Conservation (phyloP, 1,140 invertebrate species). For the Homalodisca vitripennis region DNA sequence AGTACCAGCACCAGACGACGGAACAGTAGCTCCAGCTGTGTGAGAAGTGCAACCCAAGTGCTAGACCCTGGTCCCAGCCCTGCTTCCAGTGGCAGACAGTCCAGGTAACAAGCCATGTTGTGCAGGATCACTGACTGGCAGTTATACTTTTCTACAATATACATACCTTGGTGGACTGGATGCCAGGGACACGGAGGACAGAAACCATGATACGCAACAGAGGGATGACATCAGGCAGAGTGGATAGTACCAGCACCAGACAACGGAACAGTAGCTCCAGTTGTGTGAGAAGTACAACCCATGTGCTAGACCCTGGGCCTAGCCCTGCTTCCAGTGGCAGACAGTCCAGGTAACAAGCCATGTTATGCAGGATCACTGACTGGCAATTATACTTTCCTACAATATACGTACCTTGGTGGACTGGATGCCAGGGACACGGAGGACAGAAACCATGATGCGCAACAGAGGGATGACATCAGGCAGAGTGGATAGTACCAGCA, state of each 20-base stretch:
- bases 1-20: constrained; percentile 74
- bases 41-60: constrained; percentile 77
- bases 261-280: constrained; percentile 84
- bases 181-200: constrained; percentile 80
- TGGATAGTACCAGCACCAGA: constrained; percentile 70
- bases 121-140: constrained; percentile 72
- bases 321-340: constrained; percentile 80
- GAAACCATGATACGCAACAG: constrained; percentile 83
- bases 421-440: constrained; percentile 80
- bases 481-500: constrained; percentile 69
- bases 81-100: constrained; percentile 85
- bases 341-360: constrained; percentile 91
- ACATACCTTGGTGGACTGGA: constrained; percentile 65
- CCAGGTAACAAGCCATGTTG: constrained; percentile 92
- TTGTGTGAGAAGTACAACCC: constrained; percentile 77
- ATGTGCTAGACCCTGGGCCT: constrained; percentile 63
- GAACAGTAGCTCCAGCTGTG: constrained; percentile 83
- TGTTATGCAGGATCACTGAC: constrained; percentile 80
- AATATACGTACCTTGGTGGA: constrained; percentile 58
- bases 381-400: constrained; percentile 43
- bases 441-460: constrained; percentile 79
- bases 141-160: constrained; percentile 14
- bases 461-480: constrained; percentile 76
- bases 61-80: constrained; percentile 62
- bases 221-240: constrained; percentile 71